Evolutionary conservation across 2,888 invertebrate species (phyloP).

Genomic region (Melanostoma scalare): DNA sequence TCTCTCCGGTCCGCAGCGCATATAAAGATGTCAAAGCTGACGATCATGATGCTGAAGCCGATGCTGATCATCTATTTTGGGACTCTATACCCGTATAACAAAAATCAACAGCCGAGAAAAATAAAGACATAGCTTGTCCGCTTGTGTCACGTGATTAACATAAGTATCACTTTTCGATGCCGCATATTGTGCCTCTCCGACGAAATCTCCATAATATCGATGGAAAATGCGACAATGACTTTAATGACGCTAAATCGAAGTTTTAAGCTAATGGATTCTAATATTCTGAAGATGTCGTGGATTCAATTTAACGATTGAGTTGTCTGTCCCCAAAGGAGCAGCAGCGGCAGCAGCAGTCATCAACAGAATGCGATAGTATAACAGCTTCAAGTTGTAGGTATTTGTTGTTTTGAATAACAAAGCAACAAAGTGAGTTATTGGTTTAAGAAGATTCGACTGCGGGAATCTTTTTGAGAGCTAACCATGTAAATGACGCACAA

Average conservation of each 20-base stretch:
- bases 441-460: conserved; percentile 18
- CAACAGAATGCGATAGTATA: conserved; percentile 9
- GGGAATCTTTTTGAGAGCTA: conserved; percentile 1
- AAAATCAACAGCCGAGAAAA: conserved; percentile 10
- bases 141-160: conserved; percentile 44
- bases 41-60: conserved; percentile 17
- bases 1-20: not conserved
- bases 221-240: conserved; percentile 36
- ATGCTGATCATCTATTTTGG: conserved; percentile 17
- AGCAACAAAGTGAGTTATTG: conserved; percentile 54
- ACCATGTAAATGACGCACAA: conserved; percentile 31
- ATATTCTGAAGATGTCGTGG: conserved; percentile 45
- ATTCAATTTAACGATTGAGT: conserved; percentile 40
- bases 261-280: conserved; percentile 59
- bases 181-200: not conserved
- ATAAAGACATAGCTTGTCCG: conserved; percentile 45
- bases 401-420: conserved; percentile 50
- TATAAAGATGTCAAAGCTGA: conserved; percentile 68
- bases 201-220: conserved; percentile 13
- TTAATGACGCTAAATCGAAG: conserved; percentile 60
- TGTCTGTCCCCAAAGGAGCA: conserved; percentile 2
- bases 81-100: conserved; percentile 4
- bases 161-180: conserved; percentile 43
- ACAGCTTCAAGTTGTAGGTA: conserved; percentile 4
- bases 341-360: not conserved